Percentiles rank a stretch among this genome's conserved stretches.
Conservation (phyloP, 53 echinoderm and acorn worm genomes). For the Henricia sp. region DNA sequence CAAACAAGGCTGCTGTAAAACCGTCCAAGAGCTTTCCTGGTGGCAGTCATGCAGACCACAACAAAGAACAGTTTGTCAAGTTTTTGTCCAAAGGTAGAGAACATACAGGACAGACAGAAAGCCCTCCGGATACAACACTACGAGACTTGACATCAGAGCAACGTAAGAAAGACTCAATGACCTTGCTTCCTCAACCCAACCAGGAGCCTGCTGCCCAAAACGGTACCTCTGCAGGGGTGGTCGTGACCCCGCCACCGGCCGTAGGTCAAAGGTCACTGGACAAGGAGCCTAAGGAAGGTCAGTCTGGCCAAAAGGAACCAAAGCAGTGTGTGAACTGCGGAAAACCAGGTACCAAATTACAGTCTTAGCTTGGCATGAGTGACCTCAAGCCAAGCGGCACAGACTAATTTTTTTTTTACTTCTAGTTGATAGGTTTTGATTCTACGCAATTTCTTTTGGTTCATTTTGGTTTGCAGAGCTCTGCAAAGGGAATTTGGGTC, state of each 20-base stretch:
- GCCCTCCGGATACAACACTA: background rate
- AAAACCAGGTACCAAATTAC: background rate
- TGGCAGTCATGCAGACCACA: no score
- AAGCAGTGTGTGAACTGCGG: conserved; percentile 30
- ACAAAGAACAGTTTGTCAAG: no score
- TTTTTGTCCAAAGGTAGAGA: no score
- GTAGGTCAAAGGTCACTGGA: conserved; percentile 3
- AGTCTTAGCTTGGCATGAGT: no score
- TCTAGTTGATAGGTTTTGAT: no score
- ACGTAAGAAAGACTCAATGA: background rate
- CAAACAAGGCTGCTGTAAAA: background rate
- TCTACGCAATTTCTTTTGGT: no score
- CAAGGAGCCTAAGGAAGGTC: background rate
- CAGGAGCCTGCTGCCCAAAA: background rate
- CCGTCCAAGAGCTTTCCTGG: background rate
- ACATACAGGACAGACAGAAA: no score
- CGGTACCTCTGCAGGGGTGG: background rate
- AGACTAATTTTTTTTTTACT: no score
- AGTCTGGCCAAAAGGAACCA: background rate
- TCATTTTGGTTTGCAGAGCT: no score
- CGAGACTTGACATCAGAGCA: background rate
- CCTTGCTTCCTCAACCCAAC: background rate
- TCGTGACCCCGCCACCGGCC: background rate
- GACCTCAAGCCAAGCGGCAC: no score
- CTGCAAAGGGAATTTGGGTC: no score